Conservation (phyloP, 2,113 vertebrate species). For the Mola mola region DNA sequence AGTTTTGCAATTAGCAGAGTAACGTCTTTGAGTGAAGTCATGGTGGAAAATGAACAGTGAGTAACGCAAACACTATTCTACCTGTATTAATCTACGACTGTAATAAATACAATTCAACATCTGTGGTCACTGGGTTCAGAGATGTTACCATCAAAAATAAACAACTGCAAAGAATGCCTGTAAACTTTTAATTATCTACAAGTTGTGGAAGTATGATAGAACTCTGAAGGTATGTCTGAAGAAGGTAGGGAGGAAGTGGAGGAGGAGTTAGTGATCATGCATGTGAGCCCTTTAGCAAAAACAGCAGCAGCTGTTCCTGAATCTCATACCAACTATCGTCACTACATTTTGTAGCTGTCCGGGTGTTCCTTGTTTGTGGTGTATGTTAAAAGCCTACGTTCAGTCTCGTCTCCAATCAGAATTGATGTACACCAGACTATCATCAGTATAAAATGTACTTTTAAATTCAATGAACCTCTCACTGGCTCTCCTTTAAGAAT, state of each 20-base stretch:
- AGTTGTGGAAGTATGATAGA: too few relatives aligned
- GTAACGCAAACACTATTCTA: too few relatives aligned
- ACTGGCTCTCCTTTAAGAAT: neutral
- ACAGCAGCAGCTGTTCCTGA: neutral
- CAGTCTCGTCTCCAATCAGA: neutral
- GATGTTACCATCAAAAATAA: too few relatives aligned
- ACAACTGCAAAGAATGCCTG: too few relatives aligned
- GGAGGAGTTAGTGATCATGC: conserved; percentile 48
- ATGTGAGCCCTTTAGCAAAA: conserved; percentile 21
- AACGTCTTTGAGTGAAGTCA: too few relatives aligned
- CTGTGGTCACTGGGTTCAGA: too few relatives aligned
- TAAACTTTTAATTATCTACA: too few relatives aligned
- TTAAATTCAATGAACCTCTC: neutral
- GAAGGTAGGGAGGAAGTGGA: conserved; percentile 7
- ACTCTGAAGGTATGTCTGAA: conserved; percentile 17
- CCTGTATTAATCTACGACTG: too few relatives aligned
- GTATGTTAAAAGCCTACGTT: neutral
- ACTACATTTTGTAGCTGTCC: neutral
- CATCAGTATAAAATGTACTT: neutral
- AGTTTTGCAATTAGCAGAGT: too few relatives aligned
- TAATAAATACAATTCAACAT: too few relatives aligned
- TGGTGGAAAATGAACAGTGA: too few relatives aligned
- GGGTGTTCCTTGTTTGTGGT: neutral
- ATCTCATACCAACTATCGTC: neutral
- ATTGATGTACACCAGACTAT: neutral